Evolutionary conservation across 1,140 invertebrate genomes (phyloP), one percentile per base, ranked within the genome.

Genomic region (Cydia fagiglandana): DNA sequence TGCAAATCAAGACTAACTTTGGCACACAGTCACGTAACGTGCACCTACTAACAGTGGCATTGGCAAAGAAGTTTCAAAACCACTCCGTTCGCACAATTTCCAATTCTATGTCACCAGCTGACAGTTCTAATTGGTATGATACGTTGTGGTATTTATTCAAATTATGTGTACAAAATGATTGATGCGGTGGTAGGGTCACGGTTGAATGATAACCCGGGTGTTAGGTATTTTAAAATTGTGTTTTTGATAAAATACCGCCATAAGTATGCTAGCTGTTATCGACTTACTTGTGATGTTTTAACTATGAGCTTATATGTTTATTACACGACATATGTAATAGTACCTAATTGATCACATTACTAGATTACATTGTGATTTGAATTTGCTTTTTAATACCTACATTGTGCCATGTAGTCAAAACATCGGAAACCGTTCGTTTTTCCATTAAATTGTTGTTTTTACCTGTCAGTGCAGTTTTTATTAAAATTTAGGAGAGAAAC

Each of bases 141-240:
- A 73, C 30, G 45, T 56, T 81, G 61, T 73, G 28, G 83, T 80
- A 80, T 80, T 73, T 79, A 76, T 80, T 76, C n/a, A 30, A 68
- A 74, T 76, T 34, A 76, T 76, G 20, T 76, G n/a, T 74, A 73
- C 30, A 75, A 53, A 79, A 17, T 53, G 66, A 77, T 78, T 73
- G 75, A 77, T 80, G 66, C 73, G 56, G 47, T 64, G 53, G 47
- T 77, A 75, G 78, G 79, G 79, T 82, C 78, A 82, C 76, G 79
- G 78, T 76, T 78, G 64, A 70, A 30, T 13, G 66, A 75, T 73
- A 74, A 75, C 76, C 74, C 24, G 15, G 24, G 53, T 77, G 50
- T 70, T 38, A 24, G 38, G 45, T 70, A 45, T 38, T 70, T 70
- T 9, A 38, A n/a, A 38, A 4, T 7, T 61, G 20, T 61, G n/a